Conservation (phyloP, 1,140 invertebrate species). For the Diachasmimorpha longicaudata region DNA sequence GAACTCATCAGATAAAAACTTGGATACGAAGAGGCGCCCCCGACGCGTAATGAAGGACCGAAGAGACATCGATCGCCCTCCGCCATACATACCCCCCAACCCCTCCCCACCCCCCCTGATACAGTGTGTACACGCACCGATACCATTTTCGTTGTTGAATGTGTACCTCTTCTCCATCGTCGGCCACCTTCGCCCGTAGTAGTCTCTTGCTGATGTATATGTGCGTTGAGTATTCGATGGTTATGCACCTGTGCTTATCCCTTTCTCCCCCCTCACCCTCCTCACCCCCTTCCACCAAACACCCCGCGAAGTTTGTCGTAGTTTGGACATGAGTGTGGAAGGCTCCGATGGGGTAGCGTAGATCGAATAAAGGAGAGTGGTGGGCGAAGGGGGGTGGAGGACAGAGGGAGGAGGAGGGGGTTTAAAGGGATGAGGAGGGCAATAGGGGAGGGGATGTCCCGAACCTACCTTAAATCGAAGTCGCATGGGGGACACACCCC, state of each 20-base stretch:
- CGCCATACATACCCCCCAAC: too few species aligned
- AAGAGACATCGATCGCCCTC: constrained; percentile 57
- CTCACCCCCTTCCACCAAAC: too few species aligned
- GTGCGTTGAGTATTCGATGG: background rate
- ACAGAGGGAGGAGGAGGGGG: too few species aligned
- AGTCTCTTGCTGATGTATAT: background rate
- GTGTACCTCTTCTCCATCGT: background rate
- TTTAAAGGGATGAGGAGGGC: too few species aligned
- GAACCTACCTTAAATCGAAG: constrained; percentile 60
- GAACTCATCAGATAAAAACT: constrained; percentile 14
- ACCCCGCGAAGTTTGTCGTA: constrained; percentile 6
- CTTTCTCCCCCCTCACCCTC: too few species aligned
- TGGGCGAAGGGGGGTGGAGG: too few species aligned
- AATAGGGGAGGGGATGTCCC: constrained; percentile 32
- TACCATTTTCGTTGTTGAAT: constrained; percentile 6
- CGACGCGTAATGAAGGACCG: constrained; percentile 26
- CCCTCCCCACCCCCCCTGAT: background rate
- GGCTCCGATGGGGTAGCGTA: background rate
- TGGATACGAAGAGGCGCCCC: constrained; percentile 24
- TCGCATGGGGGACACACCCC: constrained; percentile 56
- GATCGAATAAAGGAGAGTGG: constrained; percentile 11
- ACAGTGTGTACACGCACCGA: constrained; percentile 26
- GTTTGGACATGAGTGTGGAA: constrained; percentile 11
- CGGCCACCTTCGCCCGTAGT: background rate
- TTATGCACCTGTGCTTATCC: constrained; percentile 21